A percentile compares a stretch with the other conserved stretches of the same genome.
These are phyloP conservation scores for Acrocephalus scirpaceus DNA, from an alignment of 2,797 vertebrate genomes.

Conservation along the genomic window DNA sequence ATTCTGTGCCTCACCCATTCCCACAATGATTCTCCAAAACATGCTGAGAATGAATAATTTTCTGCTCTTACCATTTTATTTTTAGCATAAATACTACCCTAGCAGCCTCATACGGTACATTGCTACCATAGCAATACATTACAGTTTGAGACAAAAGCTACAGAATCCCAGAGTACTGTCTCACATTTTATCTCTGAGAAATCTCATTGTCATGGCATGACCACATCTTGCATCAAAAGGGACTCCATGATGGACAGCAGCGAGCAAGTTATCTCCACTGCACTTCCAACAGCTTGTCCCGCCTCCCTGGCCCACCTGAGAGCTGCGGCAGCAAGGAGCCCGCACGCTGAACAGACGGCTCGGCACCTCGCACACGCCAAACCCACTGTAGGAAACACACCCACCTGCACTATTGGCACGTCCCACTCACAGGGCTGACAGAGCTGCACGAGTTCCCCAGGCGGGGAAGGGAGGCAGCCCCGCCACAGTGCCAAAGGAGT, in stretches of 20 bases:
- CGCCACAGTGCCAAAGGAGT: fast-evolving
- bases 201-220: neutral
- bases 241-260: neutral
- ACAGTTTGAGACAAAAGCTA: slow-evolving; percentile 34
- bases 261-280: neutral
- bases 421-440: neutral
- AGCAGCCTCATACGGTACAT: neutral
- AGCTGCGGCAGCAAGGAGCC: neutral
- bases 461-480: neutral
- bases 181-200: neutral
- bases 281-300: neutral
- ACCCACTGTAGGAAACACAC: neutral
- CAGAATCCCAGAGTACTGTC: neutral
- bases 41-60: neutral
- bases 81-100: slow-evolving; percentile 45
- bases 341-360: neutral
- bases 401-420: neutral
- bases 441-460: neutral
- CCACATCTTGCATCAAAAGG: neutral
- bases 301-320: neutral
- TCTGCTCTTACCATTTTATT: slow-evolving; percentile 48
- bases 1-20: neutral
- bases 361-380: neutral
- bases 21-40: neutral
- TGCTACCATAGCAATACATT: slow-evolving; percentile 53